A percentile compares a stretch with the other conserved stretches of the same genome.
phyloP scores from a whole-genome alignment of 2,888 invertebrate genomes.

The Clostera curtula region DNA sequence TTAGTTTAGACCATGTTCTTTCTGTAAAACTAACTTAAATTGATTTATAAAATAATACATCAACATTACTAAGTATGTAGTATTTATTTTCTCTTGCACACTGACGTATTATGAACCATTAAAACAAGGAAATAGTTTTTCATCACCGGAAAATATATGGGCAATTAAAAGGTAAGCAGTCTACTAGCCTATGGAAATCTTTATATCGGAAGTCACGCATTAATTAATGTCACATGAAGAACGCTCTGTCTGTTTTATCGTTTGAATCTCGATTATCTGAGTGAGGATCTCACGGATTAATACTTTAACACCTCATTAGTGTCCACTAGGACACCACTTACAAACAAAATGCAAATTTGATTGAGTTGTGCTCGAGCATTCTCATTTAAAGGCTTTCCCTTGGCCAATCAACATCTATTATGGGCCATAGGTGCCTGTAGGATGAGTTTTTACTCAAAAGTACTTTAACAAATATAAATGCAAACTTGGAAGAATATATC shows the following conservation, averaged over 20 bases:
- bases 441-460: no score
- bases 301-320: slow-evolving; percentile 69
- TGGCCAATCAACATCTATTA: slow-evolving; percentile 54
- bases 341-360: slow-evolving; percentile 65
- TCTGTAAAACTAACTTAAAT: no score
- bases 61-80: no score
- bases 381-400: slow-evolving; percentile 38
- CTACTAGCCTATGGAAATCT: slow-evolving; percentile 28
- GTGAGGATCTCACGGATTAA: slow-evolving; percentile 57
- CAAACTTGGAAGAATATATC: no score
- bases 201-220: slow-evolving; percentile 52
- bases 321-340: slow-evolving; percentile 47
- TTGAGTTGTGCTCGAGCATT: slow-evolving; percentile 53
- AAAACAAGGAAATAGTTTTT: slow-evolving; percentile 31
- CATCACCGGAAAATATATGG: slow-evolving; percentile 25
- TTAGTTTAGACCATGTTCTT: no score
- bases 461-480: no score
- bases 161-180: slow-evolving; percentile 31
- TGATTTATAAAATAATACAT: no score
- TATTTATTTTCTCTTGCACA: no score
- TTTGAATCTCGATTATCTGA: slow-evolving; percentile 50
- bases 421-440: no score
- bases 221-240: slow-evolving; percentile 43
- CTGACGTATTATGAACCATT: no score
- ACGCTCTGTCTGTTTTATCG: slow-evolving; percentile 42